Conservation (phyloP, 2,113 vertebrate species). For the Panthera leo region DNA sequence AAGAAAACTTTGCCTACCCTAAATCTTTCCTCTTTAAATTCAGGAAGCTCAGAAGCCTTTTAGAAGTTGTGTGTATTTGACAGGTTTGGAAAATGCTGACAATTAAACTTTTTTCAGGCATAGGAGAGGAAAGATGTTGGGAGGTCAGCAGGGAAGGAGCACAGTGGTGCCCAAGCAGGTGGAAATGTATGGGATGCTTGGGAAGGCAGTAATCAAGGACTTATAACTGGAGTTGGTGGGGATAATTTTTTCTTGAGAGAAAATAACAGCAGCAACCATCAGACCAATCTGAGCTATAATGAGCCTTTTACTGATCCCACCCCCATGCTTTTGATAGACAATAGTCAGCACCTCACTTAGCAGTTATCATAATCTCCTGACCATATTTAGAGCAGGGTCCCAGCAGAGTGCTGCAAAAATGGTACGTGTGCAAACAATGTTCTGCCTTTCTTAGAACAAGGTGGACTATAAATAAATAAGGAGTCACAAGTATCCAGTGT, state of each 20-base stretch:
- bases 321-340: background rate
- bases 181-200: background rate
- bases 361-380: background rate
- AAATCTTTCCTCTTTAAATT: conserved; percentile 27
- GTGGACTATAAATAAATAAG: background rate
- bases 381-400: background rate
- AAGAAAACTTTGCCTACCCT: background rate
- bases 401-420: background rate
- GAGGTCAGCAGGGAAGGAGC: background rate
- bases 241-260: background rate
- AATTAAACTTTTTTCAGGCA: background rate
- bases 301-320: background rate
- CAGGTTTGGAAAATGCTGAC: background rate
- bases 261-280: background rate
- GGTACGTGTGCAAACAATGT: background rate
- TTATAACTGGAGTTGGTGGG: background rate
- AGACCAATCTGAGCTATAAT: background rate
- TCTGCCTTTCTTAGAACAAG: background rate
- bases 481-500: accelerated
- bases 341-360: background rate
- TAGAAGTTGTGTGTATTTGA: background rate
- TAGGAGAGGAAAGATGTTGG: background rate
- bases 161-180: background rate
- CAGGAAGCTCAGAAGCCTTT: background rate
- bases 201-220: background rate